Conservation (phyloP, 2,888 invertebrate species). For the Chloroclystis v-ata region DNA sequence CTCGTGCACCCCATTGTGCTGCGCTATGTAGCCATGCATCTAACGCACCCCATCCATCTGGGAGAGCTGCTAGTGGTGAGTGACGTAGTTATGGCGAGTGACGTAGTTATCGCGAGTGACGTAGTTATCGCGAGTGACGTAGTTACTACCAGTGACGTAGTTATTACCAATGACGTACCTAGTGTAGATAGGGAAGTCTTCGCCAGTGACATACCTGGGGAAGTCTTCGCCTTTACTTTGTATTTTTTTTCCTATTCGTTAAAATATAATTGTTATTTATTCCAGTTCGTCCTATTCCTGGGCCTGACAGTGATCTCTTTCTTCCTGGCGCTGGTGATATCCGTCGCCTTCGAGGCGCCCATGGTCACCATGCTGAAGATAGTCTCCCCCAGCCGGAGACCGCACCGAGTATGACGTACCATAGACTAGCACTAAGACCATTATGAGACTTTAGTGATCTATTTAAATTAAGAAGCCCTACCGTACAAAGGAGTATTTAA, state of each 20-base stretch:
- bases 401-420: conserved; percentile 53
- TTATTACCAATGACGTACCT: too few relatives aligned
- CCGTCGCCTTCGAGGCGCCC: conserved; percentile 90
- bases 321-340: conserved; percentile 85
- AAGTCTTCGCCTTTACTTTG: too few relatives aligned
- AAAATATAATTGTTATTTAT: background rate
- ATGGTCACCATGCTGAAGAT: conserved; percentile 90
- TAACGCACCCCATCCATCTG: conserved; percentile 89
- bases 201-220: too few relatives aligned
- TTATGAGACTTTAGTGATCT: conserved; percentile 16
- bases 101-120: too few relatives aligned
- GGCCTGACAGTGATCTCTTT: conserved; percentile 90
- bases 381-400: conserved; percentile 74
- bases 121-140: too few relatives aligned
- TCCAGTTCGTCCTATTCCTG: conserved; percentile 86
- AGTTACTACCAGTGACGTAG: too few relatives aligned
- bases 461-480: background rate
- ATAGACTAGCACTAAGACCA: background rate
- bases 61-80: conserved; percentile 86
- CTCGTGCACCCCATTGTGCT: conserved; percentile 90
- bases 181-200: too few relatives aligned
- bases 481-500: background rate
- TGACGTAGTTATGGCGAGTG: too few relatives aligned
- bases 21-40: conserved; percentile 86
- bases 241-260: too few relatives aligned